Evolutionary conservation across 2,888 invertebrate genomes (phyloP).

Genomic region (Metopia argyrocephala): DNA sequence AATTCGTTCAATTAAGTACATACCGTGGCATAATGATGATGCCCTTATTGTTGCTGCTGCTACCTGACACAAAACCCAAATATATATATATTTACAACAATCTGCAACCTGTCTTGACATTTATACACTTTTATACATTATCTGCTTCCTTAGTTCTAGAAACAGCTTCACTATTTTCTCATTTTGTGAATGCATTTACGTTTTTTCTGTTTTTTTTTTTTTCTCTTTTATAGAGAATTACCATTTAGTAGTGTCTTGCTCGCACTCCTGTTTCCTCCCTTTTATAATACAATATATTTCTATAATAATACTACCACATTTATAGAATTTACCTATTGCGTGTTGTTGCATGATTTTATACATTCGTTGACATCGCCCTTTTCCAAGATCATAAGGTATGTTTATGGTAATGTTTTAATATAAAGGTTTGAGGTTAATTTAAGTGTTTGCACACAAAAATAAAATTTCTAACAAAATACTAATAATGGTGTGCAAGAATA

Average conservation of each 20-base stretch:
- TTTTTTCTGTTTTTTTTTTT: conserved; percentile 14
- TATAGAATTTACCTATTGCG: neutral
- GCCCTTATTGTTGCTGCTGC: conserved; percentile 49
- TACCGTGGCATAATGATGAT: conserved; percentile 68
- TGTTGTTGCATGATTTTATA: neutral
- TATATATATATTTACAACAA: neutral
- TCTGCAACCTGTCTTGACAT: conserved; percentile 10
- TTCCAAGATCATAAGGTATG: conserved; percentile 37
- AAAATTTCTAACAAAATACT: neutral
- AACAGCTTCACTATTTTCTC: conserved; percentile 1
- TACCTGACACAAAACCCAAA: neutral
- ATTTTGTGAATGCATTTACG: neutral
- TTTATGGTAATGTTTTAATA: conserved; percentile 56
- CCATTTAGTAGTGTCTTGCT: conserved; percentile 24
- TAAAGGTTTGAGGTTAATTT: conserved; percentile 61
- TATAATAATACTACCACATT: neutral
- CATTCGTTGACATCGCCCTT: conserved; percentile 27
- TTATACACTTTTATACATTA: neutral
- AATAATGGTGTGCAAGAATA: neutral
- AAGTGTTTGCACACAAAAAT: conserved; percentile 37
- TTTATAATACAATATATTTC: neutral
- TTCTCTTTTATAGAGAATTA: conserved; percentile 43
- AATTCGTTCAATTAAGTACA: conserved; percentile 77
- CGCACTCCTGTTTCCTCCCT: neutral
- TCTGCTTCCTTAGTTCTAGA: conserved; percentile 22